Evolutionary conservation across 2,113 vertebrate species (phyloP).

Genomic region (Pelecanoides urinatrix): DNA sequence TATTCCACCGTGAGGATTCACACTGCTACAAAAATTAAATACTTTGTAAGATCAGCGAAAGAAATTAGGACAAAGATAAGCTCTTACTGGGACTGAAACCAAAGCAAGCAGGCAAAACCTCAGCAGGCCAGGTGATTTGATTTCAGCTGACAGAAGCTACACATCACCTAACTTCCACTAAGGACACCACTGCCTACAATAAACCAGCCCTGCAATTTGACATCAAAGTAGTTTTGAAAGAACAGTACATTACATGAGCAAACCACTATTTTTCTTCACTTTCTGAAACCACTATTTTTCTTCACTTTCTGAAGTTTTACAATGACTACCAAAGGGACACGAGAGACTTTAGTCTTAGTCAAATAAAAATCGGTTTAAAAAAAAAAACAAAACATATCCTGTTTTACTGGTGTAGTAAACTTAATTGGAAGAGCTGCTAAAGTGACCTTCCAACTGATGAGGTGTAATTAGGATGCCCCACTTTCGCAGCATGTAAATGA

Average conservation of each 20-base stretch:
- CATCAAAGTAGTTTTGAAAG: background rate
- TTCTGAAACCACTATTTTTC: background rate
- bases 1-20: background rate
- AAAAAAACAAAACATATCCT: background rate
- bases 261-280: background rate
- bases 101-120: background rate
- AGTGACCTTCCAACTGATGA: constrained; percentile 10
- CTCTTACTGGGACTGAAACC: background rate
- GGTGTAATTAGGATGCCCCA: background rate
- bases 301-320: background rate
- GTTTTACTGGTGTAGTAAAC: background rate
- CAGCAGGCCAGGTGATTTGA: background rate
- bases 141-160: background rate
- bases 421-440: background rate
- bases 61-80: background rate
- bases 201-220: background rate
- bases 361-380: background rate
- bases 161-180: background rate
- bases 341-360: background rate
- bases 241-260: background rate
- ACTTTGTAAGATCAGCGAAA: background rate
- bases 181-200: background rate
- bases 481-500: constrained; percentile 4
- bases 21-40: background rate
- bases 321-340: background rate